These are phyloP conservation scores for Stercorarius parasiticus DNA, from an alignment of 2,113 vertebrate genomes.

Conservation along the genomic window DNA sequence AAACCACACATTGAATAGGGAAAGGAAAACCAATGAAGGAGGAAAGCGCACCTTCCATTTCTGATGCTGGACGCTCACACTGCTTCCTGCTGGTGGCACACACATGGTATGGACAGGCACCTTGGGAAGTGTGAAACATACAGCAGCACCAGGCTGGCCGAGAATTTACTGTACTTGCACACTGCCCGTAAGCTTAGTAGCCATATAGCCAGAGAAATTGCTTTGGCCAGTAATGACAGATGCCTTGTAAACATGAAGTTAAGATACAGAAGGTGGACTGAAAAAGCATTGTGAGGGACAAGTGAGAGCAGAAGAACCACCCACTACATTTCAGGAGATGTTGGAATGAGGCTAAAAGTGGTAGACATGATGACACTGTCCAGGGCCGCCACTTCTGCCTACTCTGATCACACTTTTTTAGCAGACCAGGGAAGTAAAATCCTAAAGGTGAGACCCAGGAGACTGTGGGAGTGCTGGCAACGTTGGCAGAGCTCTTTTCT, in stretches of 20 bases:
- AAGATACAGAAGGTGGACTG: neutral
- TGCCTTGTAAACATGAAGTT: neutral
- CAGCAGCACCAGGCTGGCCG: neutral
- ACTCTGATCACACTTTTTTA: neutral
- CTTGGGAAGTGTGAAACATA: neutral
- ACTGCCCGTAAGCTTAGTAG: neutral
- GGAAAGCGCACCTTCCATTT: neutral
- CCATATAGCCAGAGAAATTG: neutral
- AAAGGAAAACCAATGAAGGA: neutral
- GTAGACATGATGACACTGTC: neutral
- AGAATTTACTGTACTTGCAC: neutral
- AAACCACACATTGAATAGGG: fast-evolving
- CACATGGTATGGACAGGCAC: neutral
- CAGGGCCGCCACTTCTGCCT: neutral
- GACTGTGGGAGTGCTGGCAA: neutral
- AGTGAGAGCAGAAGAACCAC: neutral
- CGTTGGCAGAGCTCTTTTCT: neutral
- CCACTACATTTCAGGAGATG: neutral
- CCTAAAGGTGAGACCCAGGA: neutral
- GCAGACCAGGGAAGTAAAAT: neutral
- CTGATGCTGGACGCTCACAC: neutral
- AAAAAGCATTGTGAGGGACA: neutral
- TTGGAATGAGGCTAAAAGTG: neutral
- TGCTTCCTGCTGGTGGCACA: neutral
- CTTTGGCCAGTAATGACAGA: neutral